phyloP scores from a whole-genome alignment of 2,888 invertebrate genomes.

The Cosmia pyralina region DNA sequence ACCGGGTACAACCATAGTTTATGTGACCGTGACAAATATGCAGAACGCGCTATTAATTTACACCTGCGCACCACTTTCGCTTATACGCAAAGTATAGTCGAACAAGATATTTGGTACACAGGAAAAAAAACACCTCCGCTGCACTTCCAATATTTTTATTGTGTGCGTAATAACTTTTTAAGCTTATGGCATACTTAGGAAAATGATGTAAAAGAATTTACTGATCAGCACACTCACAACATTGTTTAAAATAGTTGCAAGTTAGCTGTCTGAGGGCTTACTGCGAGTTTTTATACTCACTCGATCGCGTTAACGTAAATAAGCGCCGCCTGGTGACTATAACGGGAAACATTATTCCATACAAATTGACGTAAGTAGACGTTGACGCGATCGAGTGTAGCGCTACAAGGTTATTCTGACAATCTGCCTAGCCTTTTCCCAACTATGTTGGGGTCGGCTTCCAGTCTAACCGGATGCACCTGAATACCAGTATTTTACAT shows the following conservation, averaged over 20 bases:
- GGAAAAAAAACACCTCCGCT: neutral
- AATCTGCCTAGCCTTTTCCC: too few relatives aligned
- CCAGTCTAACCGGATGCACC: too few relatives aligned
- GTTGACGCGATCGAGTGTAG: neutral
- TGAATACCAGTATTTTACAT: too few relatives aligned
- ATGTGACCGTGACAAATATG: neutral
- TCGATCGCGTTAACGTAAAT: neutral
- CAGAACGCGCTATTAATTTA: too few relatives aligned
- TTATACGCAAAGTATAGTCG: slow-evolving; percentile 11
- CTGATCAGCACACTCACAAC: neutral
- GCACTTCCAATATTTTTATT: neutral
- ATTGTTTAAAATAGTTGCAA: neutral
- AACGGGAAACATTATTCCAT: neutral
- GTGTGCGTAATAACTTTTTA: neutral
- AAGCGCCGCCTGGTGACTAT: neutral
- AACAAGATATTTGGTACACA: slow-evolving; percentile 16
- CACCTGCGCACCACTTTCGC: slow-evolving; percentile 2
- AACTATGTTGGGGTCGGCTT: too few relatives aligned
- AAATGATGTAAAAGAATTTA: neutral
- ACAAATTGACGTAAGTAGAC: neutral
- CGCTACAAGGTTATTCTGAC: too few relatives aligned
- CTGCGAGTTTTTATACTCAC: neutral
- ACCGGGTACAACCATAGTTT: neutral
- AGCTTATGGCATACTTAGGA: neutral
- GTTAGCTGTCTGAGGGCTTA: neutral